Evolutionary conservation across 2,113 vertebrate species (phyloP), one percentile per base, ranked within the genome.

Genomic region (Procavia capensis): DNA sequence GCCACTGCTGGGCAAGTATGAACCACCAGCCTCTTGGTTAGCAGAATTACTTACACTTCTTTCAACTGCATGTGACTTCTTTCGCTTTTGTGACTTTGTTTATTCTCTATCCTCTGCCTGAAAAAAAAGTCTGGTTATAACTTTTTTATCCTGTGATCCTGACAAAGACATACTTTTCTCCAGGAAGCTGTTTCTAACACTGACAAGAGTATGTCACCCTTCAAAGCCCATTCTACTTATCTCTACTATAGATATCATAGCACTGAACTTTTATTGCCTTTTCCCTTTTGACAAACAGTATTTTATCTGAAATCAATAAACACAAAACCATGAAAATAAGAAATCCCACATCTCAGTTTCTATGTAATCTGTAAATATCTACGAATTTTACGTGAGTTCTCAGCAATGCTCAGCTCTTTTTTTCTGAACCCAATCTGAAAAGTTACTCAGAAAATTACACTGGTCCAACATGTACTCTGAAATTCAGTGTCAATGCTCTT

Each of bases 221-320:
- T 24, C 75, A 95, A 45, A 90, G 20, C 13, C 63, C 5, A 4
- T 36, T 61, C 1, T 27, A 25, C 54, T 41, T 64, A 45, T 43
- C 39, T 66, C 76, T 82, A 1, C 17, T 47, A 9, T 2, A 54
- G 45, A 41, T 79, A 24, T 25, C 24, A 41, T 24, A 22, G 50
- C 22, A 5, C 0, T 31, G n/a, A 22, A 50, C 54, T 70, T 3
- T 31, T 7, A 19, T 72, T 70, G 63, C 7, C 29, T 10, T 61
- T 76, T 39, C 13, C 14, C 31, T 24, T 39, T 72, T 22, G 41
- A 10, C 14, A 93, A 91, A 84, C 13, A 85, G 8, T 1, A 90
- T 61, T 91, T 78, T 84, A 87, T 80, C 27, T 39, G 80, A 85
- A 91, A 34, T 68, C 25, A 85, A 76, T 70, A 86, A 94, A 85